Base-by-base conservation (phyloP, 2,797 vertebrate species). In the Poeciliopsis presidionis region DNA sequence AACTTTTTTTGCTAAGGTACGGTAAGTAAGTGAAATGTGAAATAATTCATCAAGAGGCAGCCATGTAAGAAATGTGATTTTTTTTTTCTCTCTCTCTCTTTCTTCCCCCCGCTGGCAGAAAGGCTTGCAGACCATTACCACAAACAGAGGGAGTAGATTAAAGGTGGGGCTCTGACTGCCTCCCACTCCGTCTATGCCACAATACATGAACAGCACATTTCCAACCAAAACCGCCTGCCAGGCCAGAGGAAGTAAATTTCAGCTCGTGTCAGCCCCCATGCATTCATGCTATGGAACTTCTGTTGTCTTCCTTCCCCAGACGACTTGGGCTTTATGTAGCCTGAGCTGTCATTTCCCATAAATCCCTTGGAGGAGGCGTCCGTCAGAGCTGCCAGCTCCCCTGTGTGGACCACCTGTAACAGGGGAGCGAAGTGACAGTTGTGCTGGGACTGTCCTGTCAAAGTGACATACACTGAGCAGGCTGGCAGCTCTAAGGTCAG, bases 321-420 rank as follows among this genome's bases (percentile, higher is more conserved):
- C 86, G 84, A 84, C 89, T 91, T 77, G 61, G 76, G 93, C 95
- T 96, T 94, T 93, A 81, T 96, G 96, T 95, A 93, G 94, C 92
- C 90, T 93, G 91, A 93, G 90, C 95, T 96, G 96, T 96, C 95
- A 94, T 95, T 94, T 95, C 93, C 91, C 93, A 95, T 96, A 95
- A 96, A 94, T 94, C 95, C 94, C 93, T 88, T 39, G 91, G 74
- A 89, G 92, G 93, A 94, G 93, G 91, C 93, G 90, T 93, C 94
- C 94, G 90, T 96, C 94, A 94, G 93, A 89, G 85, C 93, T 93
- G 95, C 94, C 95, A 94, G 86, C 91, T 93, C 94, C 95, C 95
- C 95, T 89, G 90, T 85, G 87, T 85, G 89, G 86, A 89, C 90
- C 90, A 93, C 92, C 93, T 94, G 92, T 91, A 94, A 92, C 86